Base-by-base conservation (phyloP, 2,113 vertebrate genomes). In the Monarcha castaneiventris region DNA sequence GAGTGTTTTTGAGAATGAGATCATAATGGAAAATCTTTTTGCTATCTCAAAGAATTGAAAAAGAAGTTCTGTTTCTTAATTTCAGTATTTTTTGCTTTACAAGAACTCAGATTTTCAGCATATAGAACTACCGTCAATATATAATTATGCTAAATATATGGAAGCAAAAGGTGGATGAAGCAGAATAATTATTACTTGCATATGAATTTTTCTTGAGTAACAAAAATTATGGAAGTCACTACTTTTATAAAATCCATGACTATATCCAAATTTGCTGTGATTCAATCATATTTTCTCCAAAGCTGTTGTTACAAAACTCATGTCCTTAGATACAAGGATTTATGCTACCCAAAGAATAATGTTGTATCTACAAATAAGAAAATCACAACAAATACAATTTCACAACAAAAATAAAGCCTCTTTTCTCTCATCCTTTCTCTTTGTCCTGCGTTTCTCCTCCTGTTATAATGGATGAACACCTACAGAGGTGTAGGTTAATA, bases 121-220 rank as follows among this genome's bases (percentile, higher is more conserved):
- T 48, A 41, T 59, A 84, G 44, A 49, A 58, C 52, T 84, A 84
- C 49, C 32, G 58, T 78, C 25, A 74, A 52, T 72, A 92, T 21
- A 75, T 37, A 92, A 92, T 61, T 64, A 87, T 87, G 52, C 32
- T 74, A 81, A 92, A 61, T 84, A 87, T 49, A 64, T 76, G 41
- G 32, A 87, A 89, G 46, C 6, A 89, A 84, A 90, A 79, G 46
- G 41, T 89, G 62, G 62, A 69, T 39, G 32, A 87, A 69, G 62
- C 20, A 95, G 77, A 95, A 78, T 87, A 89, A 94, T 74, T 93
- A 75, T 71, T 69, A 72, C 18, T 81, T 75, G 16, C 21, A 71
- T 46, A 75, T 81, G 48, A 94, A 78, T 87, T 94, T 93, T 91
- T 85, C 69, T 89, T 72, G 25, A 93, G 51, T 15, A 91, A 35